Conservation (phyloP, 2,888 invertebrate genomes). For the Petrolisthes cinctipes region DNA sequence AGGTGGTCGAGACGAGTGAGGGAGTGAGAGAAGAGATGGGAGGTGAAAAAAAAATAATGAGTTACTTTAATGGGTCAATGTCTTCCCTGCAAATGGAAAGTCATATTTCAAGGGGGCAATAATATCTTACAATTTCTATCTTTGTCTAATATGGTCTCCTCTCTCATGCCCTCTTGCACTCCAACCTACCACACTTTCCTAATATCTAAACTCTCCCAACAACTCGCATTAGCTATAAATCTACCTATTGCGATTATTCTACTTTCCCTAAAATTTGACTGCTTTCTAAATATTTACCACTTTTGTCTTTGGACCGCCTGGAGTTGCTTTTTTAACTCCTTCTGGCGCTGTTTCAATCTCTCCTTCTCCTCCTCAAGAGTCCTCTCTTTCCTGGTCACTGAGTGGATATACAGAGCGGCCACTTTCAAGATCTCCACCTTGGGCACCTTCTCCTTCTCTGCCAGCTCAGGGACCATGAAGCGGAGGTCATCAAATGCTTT, state of each 20-base stretch:
- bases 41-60: too few species aligned
- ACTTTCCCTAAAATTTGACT: not conserved
- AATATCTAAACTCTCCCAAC: slow-evolving; percentile 8
- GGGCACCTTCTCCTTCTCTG: slow-evolving; percentile 84
- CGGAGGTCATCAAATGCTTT: slow-evolving; percentile 87
- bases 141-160: not conserved
- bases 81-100: too few species aligned
- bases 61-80: too few species aligned
- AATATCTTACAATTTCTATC: not conserved
- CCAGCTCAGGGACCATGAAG: slow-evolving; percentile 82
- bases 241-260: not conserved
- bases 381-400: not conserved
- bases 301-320: slow-evolving; percentile 30
- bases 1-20: not conserved
- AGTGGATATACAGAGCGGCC: slow-evolving; percentile 33
- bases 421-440: slow-evolving; percentile 85
- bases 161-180: not conserved
- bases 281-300: not conserved
- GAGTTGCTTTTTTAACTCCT: slow-evolving; percentile 17
- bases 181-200: not conserved
- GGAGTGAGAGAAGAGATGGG: not conserved
- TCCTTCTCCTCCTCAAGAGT: slow-evolving; percentile 29
- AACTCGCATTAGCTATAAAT: not conserved
- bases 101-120: too few species aligned
- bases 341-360: slow-evolving; percentile 12